Evolutionary conservation across 37 sponge, comb jelly and placozoan species (phyloP), one percentile per base, ranked within the genome.

Genomic region (Bolinopsis microptera): DNA sequence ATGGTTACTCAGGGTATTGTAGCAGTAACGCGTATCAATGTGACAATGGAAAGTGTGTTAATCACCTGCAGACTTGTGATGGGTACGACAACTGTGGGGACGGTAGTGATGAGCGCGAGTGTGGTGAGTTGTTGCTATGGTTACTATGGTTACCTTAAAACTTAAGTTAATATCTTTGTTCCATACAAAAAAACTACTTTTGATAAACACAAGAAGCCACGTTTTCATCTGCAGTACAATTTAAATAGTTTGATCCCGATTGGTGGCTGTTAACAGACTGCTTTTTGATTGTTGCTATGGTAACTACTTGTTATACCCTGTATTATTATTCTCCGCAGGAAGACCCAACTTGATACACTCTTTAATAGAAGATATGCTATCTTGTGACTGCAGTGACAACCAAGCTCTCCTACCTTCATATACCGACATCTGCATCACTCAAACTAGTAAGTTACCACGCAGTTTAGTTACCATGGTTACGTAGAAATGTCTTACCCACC

Each of bases 31-130:
- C 82, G 8, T 80, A 36, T 30, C 82, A 35, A 36, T 80, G 82
- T 33, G 82, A 35, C 35, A 80, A 80, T 30, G 82, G 82, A 30
- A 80, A 80, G 37, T 80, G 82, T 22, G 37, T 80, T 9, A 28
- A 28, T 30, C 82, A 80, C 16, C 82, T 80, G 37, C 82, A 80
- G 32, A 34, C 37, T 24, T 80, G 82, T 35, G 82, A 80, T 36
- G 82, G 37, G 1, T 35, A 16, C 22, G 82, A 80, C 82, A 80
- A 80, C 82, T 80, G 82, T 80, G 82, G 82, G 22, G 82, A 80
- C 22, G 37, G 37, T 16, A 36, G 38, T 3, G 82, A 80, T 30
- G 82, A 80, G 32, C 32, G 22, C 9, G 38, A 80, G 36, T 80
- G 82, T 33, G 38, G 82, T 80, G 1, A 80, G 82, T 80, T 34